Base-by-base conservation (phyloP, 2,113 vertebrate species). In the Datnioides undecimradiatus region DNA sequence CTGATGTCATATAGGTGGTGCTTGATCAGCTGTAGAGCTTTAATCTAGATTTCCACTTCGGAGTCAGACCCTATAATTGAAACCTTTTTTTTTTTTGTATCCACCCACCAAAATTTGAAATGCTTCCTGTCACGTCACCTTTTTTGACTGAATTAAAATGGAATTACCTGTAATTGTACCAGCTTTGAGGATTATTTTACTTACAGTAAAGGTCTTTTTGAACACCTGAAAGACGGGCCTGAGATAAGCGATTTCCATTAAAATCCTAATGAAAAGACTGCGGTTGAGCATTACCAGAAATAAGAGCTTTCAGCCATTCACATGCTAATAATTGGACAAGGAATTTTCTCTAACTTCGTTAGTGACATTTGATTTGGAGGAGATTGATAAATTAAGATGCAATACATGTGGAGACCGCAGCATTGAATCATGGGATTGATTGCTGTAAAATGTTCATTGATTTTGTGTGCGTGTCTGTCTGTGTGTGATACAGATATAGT, bases 181-280 rank as follows among this genome's bases (percentile, higher is more conserved):
- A 83, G 85, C 90, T 95, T 94, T 91, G 80, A 67, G 87, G 92
- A 94, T 94, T 93, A 91, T 91, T 92, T 91, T 83, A 91, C 88
- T 89, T 89, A 84, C 91, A 64, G 78, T 84, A 71, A 71, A 90
- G 76, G 87, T 88, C 84, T 80, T 92, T 92, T 80, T 90, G 83
- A 93, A 93, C 85, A 93, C 91, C 92, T 92, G 91, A 91, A 92
- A 90, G 86, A 93, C 85, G 73, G 76, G 80, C 70, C 58, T 6
- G 14, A 91, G 90, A 94, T 93, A 92, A 93, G 88, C 73, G 41
- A 85, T 88, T 94, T 90, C 87, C 84, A 95, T 93, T 93, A 86
- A 94, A 91, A 91, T 90, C 82, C 31, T 63, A 84, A 83, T 88
- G 78, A 90, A 90, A 90, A 86, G 87, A 79, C 67, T 55, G 62